Conservation (phyloP, 2,888 invertebrate species). For the Yponomeuta cagnagella region DNA sequence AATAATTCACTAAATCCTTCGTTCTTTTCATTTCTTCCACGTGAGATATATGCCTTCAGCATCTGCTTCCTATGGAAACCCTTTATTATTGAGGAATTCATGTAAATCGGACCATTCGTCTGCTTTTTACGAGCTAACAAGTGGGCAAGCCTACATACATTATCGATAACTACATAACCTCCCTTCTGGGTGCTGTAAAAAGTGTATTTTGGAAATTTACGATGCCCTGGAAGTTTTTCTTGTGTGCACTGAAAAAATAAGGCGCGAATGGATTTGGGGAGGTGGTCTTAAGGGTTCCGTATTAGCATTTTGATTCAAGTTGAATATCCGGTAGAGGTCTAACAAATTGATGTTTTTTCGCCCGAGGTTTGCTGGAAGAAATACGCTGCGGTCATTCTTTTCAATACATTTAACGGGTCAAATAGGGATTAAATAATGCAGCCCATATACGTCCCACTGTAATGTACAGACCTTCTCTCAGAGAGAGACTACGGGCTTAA, state of each 20-base stretch:
- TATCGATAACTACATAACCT: constrained; percentile 9
- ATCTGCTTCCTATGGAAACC: background rate
- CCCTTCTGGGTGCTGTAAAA: background rate
- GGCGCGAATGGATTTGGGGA: background rate
- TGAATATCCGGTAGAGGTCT: no score
- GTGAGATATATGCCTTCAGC: constrained; percentile 4
- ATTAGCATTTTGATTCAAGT: background rate
- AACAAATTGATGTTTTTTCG: no score
- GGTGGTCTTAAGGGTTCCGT: background rate
- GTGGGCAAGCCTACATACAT: constrained; percentile 1
- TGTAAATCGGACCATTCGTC: constrained; percentile 8
- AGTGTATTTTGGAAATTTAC: background rate
- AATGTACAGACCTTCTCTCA: no score
- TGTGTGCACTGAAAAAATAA: background rate
- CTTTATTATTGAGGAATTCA: constrained; percentile 3
- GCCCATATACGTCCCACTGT: no score
- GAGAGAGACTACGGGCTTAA: no score
- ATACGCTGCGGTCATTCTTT: no score
- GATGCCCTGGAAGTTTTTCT: background rate
- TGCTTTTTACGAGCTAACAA: background rate
- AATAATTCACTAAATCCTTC: background rate
- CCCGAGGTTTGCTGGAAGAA: no score
- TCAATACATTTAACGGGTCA: no score
- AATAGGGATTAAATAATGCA: no score
- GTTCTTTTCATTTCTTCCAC: background rate